phyloP scores from a whole-genome alignment of 2,797 vertebrate genomes.

The Lacerta bilineata region DNA sequence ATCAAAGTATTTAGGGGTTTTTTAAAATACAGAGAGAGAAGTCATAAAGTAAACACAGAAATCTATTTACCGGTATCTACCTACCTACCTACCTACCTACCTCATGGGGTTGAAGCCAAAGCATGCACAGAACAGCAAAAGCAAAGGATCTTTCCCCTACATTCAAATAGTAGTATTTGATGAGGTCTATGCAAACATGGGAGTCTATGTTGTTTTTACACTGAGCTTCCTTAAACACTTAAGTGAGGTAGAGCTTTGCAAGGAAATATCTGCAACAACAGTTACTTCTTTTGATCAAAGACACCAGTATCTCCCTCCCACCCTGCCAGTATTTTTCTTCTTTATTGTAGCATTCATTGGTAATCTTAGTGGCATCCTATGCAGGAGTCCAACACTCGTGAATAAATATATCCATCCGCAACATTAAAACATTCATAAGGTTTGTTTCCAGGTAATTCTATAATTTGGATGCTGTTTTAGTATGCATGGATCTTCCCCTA shows the following conservation, averaged over 20 bases:
- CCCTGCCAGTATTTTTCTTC: not conserved
- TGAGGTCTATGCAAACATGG: not conserved
- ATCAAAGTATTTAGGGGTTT: not conserved
- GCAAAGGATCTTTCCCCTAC: not conserved
- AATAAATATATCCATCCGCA: not conserved
- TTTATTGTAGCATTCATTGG: not conserved
- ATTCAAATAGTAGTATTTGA: not conserved
- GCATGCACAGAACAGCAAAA: not conserved
- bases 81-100: too few species aligned
- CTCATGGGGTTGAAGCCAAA: not conserved
- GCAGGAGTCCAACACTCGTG: not conserved
- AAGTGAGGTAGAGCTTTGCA: not conserved
- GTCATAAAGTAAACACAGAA: conserved; percentile 21
- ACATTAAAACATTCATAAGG: not conserved
- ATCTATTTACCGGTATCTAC: too few species aligned
- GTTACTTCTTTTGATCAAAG: not conserved
- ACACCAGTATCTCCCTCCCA: not conserved
- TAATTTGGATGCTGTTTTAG: not conserved
- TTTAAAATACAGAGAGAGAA: not conserved
- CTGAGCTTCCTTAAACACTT: not conserved
- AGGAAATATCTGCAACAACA: not conserved
- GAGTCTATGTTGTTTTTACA: not conserved
- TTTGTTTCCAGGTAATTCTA: not conserved
- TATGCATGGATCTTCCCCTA: not conserved
- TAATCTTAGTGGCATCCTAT: not conserved